Conservation (phyloP, 1,140 invertebrate species). For the Drosophila micromelanica region DNA sequence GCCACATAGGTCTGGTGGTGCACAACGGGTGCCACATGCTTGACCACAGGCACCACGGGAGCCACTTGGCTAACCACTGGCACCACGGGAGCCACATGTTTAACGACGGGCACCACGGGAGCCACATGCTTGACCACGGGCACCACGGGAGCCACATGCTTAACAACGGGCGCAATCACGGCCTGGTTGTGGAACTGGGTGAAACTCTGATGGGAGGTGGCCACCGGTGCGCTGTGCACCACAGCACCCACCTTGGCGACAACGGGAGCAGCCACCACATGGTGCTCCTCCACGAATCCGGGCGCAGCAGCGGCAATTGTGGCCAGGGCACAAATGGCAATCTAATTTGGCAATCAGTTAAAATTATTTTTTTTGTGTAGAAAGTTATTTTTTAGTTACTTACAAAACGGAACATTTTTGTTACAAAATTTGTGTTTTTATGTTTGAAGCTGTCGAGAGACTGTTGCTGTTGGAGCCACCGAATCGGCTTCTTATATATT, state of each 20-base stretch:
- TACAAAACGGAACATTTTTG: conserved; percentile 74
- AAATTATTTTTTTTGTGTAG: not conserved
- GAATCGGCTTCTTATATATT: conserved; percentile 53
- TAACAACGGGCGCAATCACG: conserved; percentile 68
- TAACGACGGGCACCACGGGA: conserved; percentile 18
- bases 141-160: conserved; percentile 51
- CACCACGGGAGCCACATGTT: conserved; percentile 44
- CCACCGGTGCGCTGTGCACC: conserved; percentile 67
- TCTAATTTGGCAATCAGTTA: conserved; percentile 18
- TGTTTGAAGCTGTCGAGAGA: conserved; percentile 54
- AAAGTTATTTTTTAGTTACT: conserved; percentile 29
- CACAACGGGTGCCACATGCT: conserved; percentile 62
- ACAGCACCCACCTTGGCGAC: conserved; percentile 65
- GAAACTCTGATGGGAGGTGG: conserved; percentile 85
- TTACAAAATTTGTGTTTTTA: not conserved
- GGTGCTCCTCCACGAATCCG: conserved; percentile 67
- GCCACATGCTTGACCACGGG: conserved; percentile 56
- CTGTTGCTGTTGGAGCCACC: conserved; percentile 52
- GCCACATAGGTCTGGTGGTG: conserved; percentile 48
- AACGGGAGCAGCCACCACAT: conserved; percentile 60
- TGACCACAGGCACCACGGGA: conserved; percentile 71
- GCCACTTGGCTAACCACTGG: conserved; percentile 57
- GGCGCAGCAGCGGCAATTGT: conserved; percentile 68
- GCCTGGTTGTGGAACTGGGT: conserved; percentile 72
- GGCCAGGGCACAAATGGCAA: conserved; percentile 68